Evolutionary conservation across 1,140 invertebrate genomes (phyloP), one percentile per base, ranked within the genome.

Genomic region (Nasonia vitripennis): DNA sequence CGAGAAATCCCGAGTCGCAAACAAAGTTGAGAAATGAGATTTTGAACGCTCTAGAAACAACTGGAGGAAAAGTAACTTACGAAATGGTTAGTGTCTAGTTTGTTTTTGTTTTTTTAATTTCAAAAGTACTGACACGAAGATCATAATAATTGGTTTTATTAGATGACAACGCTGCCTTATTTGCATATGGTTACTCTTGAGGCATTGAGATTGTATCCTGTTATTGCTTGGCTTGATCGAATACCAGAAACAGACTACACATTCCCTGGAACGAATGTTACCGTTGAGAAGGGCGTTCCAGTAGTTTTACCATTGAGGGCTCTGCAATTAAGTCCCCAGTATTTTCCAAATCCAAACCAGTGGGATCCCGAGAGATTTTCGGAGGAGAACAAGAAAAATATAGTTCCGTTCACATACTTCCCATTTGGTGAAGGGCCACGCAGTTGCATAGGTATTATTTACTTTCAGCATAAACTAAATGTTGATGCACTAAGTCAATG

Each of bases 311-410:
- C 93, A 0, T 78, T 92, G 0, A 86, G 89, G 12, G 92, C 90
- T 4, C 87, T 94, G 2, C 93, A 94, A 12, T 87, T 88, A 5
- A 94, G 96, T 87, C 89, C 93, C 0, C 89, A 95, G 68, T 92
- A 93, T 81, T 96, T 94, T 89, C 94, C 95, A 2, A 92, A 96
- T 84, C 96, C 96, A 0, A 92, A 95, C 27, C 90, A 89, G 20
- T 97, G 96, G 87, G 93, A 95, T 90, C 96, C 96, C 0, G 94
- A 96, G 84, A 91, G 96, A 45, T 97, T 96, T 89, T 88, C 93
- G 0, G 93, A 94, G 23, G 91, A 92, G 45, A 93, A 92, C 67
- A 91, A 90, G n/a, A 82, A 78, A 5, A 89, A 94, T 41, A 90
- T 91, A 78, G 80, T 86, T 12, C 89, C 92, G 1, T 94, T 89